Evolutionary conservation across 2,113 vertebrate genomes (phyloP).

Genomic region (Centropristis striata): DNA sequence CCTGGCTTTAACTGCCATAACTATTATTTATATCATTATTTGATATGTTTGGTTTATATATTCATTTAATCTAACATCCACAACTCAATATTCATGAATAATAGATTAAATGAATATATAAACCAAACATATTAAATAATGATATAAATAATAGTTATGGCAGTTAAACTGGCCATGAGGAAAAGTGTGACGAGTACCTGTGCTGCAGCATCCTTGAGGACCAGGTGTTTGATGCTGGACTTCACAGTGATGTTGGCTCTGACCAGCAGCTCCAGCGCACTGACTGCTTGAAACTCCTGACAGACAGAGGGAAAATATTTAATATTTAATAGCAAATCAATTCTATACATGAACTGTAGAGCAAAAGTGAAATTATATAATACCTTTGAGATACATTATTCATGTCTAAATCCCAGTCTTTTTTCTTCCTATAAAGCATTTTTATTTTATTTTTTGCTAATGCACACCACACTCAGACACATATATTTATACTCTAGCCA

Average conservation of each 20-base stretch:
- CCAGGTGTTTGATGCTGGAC: constrained; percentile 90
- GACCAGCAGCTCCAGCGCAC: constrained; percentile 90
- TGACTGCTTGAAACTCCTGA: constrained; percentile 90
- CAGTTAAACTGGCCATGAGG: too few relatives aligned
- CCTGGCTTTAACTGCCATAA: too few relatives aligned
- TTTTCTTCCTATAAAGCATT: neutral
- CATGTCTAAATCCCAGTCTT: neutral
- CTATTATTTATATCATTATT: too few relatives aligned
- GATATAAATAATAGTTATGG: too few relatives aligned
- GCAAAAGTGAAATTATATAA: neutral
- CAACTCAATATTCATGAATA: too few relatives aligned
- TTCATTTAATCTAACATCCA: too few relatives aligned
- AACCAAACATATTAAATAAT: too few relatives aligned
- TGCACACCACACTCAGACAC: too few relatives aligned
- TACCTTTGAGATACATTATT: neutral
- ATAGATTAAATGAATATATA: too few relatives aligned
- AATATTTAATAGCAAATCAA: neutral
- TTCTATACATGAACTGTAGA: neutral
- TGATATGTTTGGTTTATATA: too few relatives aligned
- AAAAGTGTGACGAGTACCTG: constrained; percentile 83
- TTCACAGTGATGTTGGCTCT: constrained; percentile 92
- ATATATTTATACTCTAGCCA: neutral
- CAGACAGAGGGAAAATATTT: neutral
- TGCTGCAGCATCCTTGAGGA: constrained; percentile 87
- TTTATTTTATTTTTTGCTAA: neutral